A percentile compares a stretch with the other conserved stretches of the same genome.
Conservation (phyloP, 2,113 vertebrate genomes). For the Silurus meridionalis region DNA sequence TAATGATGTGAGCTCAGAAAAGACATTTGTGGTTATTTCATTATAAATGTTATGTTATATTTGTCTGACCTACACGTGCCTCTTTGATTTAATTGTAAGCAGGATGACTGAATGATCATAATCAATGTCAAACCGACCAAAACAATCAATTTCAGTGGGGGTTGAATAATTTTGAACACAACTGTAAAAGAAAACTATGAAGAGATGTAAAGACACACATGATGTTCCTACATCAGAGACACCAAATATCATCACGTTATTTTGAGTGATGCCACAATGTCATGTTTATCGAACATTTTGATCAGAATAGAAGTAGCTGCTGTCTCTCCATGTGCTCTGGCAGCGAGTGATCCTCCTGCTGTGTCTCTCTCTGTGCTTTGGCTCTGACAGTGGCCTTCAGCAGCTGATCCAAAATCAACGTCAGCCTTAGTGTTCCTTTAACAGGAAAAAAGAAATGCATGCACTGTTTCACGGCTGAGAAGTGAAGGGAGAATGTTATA, state of each 20-base stretch:
- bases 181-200: neutral
- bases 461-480: neutral
- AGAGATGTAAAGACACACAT: neutral
- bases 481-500: neutral
- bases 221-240: neutral
- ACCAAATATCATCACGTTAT: neutral
- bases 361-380: neutral
- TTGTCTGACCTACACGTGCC: too few species aligned
- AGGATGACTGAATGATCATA: too few species aligned
- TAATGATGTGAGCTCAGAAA: too few species aligned
- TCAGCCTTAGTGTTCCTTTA: neutral
- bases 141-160: too few species aligned
- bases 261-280: too few species aligned
- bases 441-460: neutral
- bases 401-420: slow-evolving; percentile 10
- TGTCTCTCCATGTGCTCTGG: neutral
- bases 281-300: neutral
- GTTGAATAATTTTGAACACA: too few species aligned
- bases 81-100: too few species aligned
- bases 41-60: too few species aligned
- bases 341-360: neutral
- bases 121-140: too few species aligned
- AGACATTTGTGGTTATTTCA: too few species aligned
- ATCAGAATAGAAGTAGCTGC: neutral
- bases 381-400: neutral